phyloP scores from a whole-genome alignment of 2,888 invertebrate genomes.

The Digitonthophagus gazella region DNA sequence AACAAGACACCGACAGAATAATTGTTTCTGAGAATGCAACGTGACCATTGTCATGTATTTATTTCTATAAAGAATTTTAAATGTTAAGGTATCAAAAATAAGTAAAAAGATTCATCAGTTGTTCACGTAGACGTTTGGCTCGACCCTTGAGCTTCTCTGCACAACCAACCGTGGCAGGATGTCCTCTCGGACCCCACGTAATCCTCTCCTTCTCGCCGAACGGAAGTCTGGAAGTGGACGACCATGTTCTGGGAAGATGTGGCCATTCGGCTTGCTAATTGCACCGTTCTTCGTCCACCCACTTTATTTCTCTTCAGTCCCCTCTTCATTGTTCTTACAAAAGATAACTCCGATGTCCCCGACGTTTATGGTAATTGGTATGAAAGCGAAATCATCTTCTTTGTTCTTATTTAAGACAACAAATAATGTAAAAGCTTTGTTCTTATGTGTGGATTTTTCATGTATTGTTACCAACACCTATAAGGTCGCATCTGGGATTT shows the following conservation, averaged over 20 bases:
- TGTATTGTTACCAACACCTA: too few species aligned
- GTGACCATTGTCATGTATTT: background rate
- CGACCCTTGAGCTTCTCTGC: background rate
- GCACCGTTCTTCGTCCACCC: constrained; percentile 15
- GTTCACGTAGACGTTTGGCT: too few species aligned
- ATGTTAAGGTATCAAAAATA: background rate
- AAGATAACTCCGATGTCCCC: background rate
- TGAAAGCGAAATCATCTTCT: background rate
- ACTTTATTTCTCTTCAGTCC: background rate
- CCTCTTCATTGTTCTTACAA: background rate
- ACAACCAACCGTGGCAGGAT: background rate
- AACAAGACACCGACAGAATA: background rate
- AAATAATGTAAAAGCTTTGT: too few species aligned
- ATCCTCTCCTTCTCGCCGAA: constrained; percentile 19
- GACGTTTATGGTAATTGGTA: background rate
- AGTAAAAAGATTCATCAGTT: too few species aligned
- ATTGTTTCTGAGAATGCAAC: background rate
- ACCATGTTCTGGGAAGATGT: constrained; percentile 37
- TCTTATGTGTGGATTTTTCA: too few species aligned
- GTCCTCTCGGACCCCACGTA: background rate
- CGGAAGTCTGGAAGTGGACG: constrained; percentile 36
- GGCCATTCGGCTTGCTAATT: constrained; percentile 32
- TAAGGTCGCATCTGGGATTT: background rate
- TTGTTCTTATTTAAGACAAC: background rate
- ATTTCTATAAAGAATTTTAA: background rate